phyloP scores from a whole-genome alignment of 2,113 vertebrate genomes.

The Phycodurus eques region DNA sequence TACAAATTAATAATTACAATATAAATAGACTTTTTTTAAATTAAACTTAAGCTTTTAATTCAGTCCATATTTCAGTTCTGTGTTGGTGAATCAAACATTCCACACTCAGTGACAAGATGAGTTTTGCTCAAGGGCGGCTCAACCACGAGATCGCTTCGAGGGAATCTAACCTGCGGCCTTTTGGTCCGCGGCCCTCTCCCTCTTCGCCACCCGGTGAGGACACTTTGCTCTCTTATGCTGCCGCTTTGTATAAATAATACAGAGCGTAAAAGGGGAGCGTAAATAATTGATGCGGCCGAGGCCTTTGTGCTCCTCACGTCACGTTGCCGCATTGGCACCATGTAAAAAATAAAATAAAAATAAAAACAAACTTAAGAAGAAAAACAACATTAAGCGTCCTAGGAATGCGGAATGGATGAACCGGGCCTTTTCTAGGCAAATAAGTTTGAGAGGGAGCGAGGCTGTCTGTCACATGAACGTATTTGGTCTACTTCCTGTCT shows the following conservation, averaged over 20 bases:
- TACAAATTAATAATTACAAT: too few species aligned
- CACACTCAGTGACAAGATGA: too few species aligned
- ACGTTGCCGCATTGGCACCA: background rate
- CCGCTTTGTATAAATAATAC: constrained; percentile 65
- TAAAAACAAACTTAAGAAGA: background rate
- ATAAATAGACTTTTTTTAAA: too few species aligned
- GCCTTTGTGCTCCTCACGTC: constrained; percentile 36
- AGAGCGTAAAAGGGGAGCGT: constrained; percentile 58
- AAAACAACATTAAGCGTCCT: too few species aligned
- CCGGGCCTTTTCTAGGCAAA: constrained; percentile 25
- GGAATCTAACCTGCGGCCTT: background rate
- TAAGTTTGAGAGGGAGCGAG: constrained; percentile 36
- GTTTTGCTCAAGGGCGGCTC: too few species aligned
- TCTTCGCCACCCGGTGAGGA: background rate
- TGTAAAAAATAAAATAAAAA: background rate
- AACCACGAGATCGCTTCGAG: background rate
- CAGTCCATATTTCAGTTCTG: too few species aligned
- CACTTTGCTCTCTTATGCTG: background rate
- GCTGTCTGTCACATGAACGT: constrained; percentile 65
- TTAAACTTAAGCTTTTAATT: too few species aligned
- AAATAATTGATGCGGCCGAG: constrained; percentile 62
- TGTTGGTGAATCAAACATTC: too few species aligned
- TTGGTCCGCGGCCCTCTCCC: background rate
- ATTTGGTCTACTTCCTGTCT: constrained; percentile 65
- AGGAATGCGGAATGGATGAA: constrained; percentile 31